Base-by-base conservation (phyloP, 2,113 vertebrate species). In the Oxyura jamaicensis region DNA sequence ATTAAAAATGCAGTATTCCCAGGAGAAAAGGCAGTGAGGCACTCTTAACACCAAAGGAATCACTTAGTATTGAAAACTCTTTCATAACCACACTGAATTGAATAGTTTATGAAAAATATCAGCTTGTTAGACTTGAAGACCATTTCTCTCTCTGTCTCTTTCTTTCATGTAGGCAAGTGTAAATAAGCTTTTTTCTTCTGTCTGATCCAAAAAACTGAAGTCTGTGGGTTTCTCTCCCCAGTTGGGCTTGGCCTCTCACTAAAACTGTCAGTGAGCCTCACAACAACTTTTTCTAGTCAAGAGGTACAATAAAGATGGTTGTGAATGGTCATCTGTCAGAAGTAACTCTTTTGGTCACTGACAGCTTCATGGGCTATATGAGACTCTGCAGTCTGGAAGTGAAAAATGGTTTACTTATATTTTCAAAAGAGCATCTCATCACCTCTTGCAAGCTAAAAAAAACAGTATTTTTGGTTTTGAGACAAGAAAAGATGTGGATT, bases 1-100 rank as follows among this genome's bases (percentile, higher is more conserved):
- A 92, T 96, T 96, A 94, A 94, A 96, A 93, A 58, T 11, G 0
- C 39, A 53, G 72, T 93, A 93, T 79, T 91, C 96, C 71, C 74
- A 83, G 62, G 58, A 71, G 77, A 66, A 88, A 91, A 91, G 69
- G 46, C 22, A 73, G 39, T 25, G 48, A 86, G 88, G 15, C 28
- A 5, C 25, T 83, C 69, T 58, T 44, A 92, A 79, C 41, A 84
- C 44, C 48, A 55, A 69, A 75, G 81, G 44, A 86, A 79, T 84
- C 73, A 62, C 29, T 86, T 82, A 66, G 10, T 76, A 20, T 26
- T 72, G 48, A 93, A 96, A 86, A 81, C 20, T 63, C 36, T 79
- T 89, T 94, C 74, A 73, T 35, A 75, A 35, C 25, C 55, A 23
- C 1, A 18, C n/a, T 6, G 9, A 93, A 79, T 79, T 93, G 86